A percentile compares a stretch with the other conserved stretches of the same genome.
phyloP scores from a whole-genome alignment of 2,888 invertebrate species.

The Prosopocoilus inquinatus region DNA sequence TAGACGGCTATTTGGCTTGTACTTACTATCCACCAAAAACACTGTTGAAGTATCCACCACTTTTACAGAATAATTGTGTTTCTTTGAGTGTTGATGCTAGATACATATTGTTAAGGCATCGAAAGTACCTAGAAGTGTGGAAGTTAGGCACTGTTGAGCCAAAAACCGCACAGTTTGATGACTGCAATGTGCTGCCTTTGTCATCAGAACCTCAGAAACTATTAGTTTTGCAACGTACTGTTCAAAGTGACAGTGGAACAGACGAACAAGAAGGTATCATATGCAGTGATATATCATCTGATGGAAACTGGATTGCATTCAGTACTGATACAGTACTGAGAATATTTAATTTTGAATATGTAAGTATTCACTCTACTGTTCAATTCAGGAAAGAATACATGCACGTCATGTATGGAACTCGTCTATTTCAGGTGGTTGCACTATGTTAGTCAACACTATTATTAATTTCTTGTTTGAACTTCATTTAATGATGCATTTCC shows the following conservation, averaged over 20 bases:
- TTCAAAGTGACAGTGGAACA: conserved; percentile 35
- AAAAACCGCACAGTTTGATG: background rate
- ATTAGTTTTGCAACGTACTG: conserved; percentile 62
- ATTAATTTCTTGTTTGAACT: too few relatives aligned
- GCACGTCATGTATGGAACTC: too few relatives aligned
- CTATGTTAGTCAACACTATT: too few relatives aligned
- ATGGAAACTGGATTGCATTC: conserved; percentile 72
- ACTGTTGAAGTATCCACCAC: conserved; percentile 69
- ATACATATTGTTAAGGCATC: conserved; percentile 57
- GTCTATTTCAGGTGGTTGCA: too few relatives aligned
- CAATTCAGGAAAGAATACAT: too few relatives aligned
- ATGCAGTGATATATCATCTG: conserved; percentile 67
- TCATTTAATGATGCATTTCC: too few relatives aligned
- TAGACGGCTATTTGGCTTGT: conserved; percentile 75
- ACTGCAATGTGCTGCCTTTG: conserved; percentile 39
- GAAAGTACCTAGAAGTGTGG: conserved; percentile 62
- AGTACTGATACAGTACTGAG: conserved; percentile 67
- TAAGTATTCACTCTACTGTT: too few relatives aligned
- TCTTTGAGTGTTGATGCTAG: conserved; percentile 56
- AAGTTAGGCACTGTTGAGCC: conserved; percentile 50
- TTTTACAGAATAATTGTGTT: conserved; percentile 62
- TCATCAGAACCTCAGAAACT: conserved; percentile 65
- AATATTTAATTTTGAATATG: conserved; percentile 64
- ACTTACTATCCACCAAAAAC: conserved; percentile 69
- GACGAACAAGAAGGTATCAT: conserved; percentile 64